A percentile compares a stretch with the other conserved stretches of the same genome.
Evolutionary conservation across 2,888 invertebrate species (phyloP).

Genomic region (Trichogramma dendrolimi): DNA sequence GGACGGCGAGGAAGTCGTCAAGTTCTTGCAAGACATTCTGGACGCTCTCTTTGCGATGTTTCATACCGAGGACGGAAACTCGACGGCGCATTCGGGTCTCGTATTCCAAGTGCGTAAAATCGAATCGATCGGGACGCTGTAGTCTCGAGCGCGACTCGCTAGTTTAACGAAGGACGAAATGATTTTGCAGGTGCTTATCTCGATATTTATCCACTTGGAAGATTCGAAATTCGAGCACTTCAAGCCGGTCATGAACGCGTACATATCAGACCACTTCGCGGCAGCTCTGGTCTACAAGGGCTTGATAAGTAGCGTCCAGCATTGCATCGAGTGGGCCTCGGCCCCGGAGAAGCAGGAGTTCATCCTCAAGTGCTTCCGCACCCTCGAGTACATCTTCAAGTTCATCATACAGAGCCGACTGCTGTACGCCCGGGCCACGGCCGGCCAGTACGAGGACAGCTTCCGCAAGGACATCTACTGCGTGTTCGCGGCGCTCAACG

Average conservation of each 20-base stretch:
- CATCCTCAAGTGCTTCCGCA: slow-evolving; percentile 84
- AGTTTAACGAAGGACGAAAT: too few relatives aligned
- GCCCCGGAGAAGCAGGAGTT: slow-evolving; percentile 85
- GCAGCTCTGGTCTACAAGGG: slow-evolving; percentile 92
- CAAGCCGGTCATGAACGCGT: slow-evolving; percentile 88
- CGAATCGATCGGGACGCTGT: too few relatives aligned
- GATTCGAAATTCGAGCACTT: slow-evolving; percentile 92
- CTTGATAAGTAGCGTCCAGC: slow-evolving; percentile 81
- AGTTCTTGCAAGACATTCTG: slow-evolving; percentile 89
- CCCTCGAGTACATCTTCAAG: slow-evolving; percentile 88
- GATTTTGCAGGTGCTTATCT: slow-evolving; percentile 71
- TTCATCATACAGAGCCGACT: slow-evolving; percentile 85
- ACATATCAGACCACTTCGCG: slow-evolving; percentile 90
- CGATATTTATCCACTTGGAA: slow-evolving; percentile 84
- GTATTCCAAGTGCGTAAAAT: slow-evolving; percentile 66
- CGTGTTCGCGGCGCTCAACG: slow-evolving; percentile 74
- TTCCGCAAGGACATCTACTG: slow-evolving; percentile 78
- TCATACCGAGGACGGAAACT: slow-evolving; percentile 86
- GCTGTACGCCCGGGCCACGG: slow-evolving; percentile 79
- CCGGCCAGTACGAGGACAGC: slow-evolving; percentile 84
- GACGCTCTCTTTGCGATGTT: slow-evolving; percentile 92
- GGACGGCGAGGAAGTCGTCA: slow-evolving; percentile 86
- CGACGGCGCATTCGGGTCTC: slow-evolving; percentile 82
- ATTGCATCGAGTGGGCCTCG: slow-evolving; percentile 82
- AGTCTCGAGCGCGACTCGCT: too few relatives aligned